Evolutionary conservation across 2,113 vertebrate genomes (phyloP).

Genomic region (Lucifuga dentata): DNA sequence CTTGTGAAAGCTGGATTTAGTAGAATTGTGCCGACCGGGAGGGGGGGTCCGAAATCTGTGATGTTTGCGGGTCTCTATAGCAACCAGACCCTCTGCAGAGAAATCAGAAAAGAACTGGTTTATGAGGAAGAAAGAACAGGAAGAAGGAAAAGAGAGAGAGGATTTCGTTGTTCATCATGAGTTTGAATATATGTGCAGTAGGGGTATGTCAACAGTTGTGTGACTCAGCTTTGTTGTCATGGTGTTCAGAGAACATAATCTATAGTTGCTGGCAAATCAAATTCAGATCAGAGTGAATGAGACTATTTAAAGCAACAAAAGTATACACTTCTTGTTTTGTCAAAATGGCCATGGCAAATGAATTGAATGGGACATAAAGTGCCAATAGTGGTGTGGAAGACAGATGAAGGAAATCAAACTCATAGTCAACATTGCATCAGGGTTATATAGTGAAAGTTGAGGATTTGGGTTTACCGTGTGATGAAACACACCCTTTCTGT

Average conservation of each 20-base stretch:
- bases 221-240: constrained; percentile 38
- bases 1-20: constrained; percentile 69
- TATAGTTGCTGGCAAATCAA: constrained; percentile 16
- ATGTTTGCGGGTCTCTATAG: constrained; percentile 64
- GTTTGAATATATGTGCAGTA: constrained; percentile 29
- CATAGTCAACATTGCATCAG: constrained; percentile 11
- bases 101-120: constrained; percentile 55
- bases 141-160: constrained; percentile 22
- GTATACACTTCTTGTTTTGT: constrained; percentile 11
- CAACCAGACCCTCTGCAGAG: constrained; percentile 53
- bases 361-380: neutral
- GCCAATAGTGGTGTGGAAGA: constrained; percentile 3
- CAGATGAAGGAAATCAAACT: constrained; percentile 7
- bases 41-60: constrained; percentile 65
- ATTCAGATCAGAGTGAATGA: constrained; percentile 9
- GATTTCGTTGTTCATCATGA: constrained; percentile 57
- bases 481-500: constrained; percentile 26
- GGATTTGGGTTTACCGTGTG: constrained; percentile 7
- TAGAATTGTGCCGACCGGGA: constrained; percentile 52
- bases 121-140: constrained; percentile 15
- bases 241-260: constrained; percentile 28
- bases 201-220: constrained; percentile 47
- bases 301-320: constrained; percentile 12
- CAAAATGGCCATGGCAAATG: constrained; percentile 17
- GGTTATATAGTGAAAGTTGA: constrained; percentile 3